Base-by-base conservation (phyloP, 1,140 invertebrate species). In the Heliconius hermathena region DNA sequence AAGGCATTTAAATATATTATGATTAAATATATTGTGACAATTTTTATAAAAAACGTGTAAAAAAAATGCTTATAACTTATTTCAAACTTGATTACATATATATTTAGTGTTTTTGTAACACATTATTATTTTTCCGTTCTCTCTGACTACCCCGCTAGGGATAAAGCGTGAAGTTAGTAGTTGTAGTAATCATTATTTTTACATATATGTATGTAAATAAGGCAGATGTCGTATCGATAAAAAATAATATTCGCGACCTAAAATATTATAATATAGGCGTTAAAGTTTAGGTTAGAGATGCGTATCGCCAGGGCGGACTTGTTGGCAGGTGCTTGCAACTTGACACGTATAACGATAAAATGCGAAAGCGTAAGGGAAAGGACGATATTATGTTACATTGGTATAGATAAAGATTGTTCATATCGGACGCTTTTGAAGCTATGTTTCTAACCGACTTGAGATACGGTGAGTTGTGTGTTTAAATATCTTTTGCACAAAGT, bases 331-430 rank as follows among this genome's bases (percentile, higher is more conserved):
- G 80, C 57, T 71, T 38, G 29, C 26, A 57, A 78, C 72, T 74
- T 78, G 80, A 81, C 80, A 71, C 73, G 73, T 74, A 66, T 76
- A 72, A 80, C 75, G 79, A 80, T 77, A 80, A 76, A 80, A 38
- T 73, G 74, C 74, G 74, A 80, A 72, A 73, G 79, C 76, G 71
- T 73, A 76, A 41, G 29, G 60, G 60, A 71, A 49, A 66, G 26
- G 22, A 29, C 26, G 26, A 29, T 66, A 66, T 66, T 66, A 66
- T 66, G 4, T 66, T 66, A 66, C 60, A 66, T 66, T 29, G 60
- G 60, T 66, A 66, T 66, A 66, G 60, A 66, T 29, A 66, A 29
- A 66, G 60, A 66, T 66, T 66, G 60, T 66, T 66, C 60, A 66
- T 66, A 66, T 66, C 60, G 22, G 26, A 66, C 22, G 60, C 60